Evolutionary conservation across 1,140 invertebrate genomes (phyloP), one percentile per base, ranked within the genome.

Genomic region (Sitobion miscanthi): DNA sequence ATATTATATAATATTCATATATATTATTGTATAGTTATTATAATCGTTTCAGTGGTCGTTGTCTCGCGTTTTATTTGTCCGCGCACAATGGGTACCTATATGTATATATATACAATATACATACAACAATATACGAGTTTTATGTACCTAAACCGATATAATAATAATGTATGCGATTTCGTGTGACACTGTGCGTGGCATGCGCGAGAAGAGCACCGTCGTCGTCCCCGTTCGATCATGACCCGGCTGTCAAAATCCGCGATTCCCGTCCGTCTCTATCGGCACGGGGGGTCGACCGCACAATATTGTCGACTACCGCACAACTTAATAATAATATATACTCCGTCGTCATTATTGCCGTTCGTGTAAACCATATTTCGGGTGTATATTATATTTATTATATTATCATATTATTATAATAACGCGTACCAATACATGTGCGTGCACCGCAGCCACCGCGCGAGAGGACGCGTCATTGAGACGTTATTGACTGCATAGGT

Each of bases 131-230:
- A 54, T 54, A 54, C 52, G 52, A 54, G 20, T 54, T 20, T 4
- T 30, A 69, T 69, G 14, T 35, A 77, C 62, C n/a, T 35, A n/a
- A n/a, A 77, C 62, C 17, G 62, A 77, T 77, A n/a, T 77, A n/a
- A n/a, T 77, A 77, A 69, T n/a, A 77, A 77, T 77, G 30, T n/a
- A 77, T 77, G 62, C 62, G 30, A 77, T n/a, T 77, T n/a, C 62
- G 62, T 77, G 62, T 77, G 62, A 77, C 62, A 77, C 62, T 6
- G 62, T 35, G 62, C 62, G 30, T n/a, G 62, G 14, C 62, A 30
- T 77, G 30, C 30, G 62, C 62, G 62, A 77, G n/a, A 77, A n/a
- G 62, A 77, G 30, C 62, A 77, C n/a, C 30, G 11, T 17, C 62
- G 25, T 7, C 62, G 62, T n/a, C n/a, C 14, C 30, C 62, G 62